These are phyloP conservation scores for Gadopsis bispinosus DNA, from an alignment of 2,797 vertebrate species.

Conservation along the genomic window DNA sequence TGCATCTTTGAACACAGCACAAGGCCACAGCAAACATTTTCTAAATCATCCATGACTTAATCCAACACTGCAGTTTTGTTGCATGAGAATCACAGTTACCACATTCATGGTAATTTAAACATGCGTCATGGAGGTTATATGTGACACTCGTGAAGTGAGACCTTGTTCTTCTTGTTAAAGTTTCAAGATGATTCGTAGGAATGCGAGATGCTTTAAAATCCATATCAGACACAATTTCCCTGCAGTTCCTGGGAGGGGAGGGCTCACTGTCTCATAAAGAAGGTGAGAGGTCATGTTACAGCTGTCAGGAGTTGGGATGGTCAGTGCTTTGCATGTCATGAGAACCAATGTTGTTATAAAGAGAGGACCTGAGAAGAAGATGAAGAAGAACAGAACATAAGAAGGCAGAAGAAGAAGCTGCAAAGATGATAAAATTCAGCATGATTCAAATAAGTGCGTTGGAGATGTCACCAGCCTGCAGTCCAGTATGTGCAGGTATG, in stretches of 20 bases:
- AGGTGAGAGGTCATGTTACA: not conserved
- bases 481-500: not conserved
- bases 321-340: not conserved
- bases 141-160: not conserved
- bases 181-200: not conserved
- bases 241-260: not conserved
- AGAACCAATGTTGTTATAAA: not conserved
- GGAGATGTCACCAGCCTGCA: slow-evolving; percentile 4
- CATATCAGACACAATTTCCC: too few species aligned
- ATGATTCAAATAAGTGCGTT: too few species aligned
- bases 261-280: not conserved
- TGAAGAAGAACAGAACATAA: not conserved
- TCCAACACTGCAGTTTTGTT: not conserved
- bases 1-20: slow-evolving; percentile 2
- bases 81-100: not conserved
- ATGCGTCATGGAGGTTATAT: not conserved
- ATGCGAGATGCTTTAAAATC: too few species aligned
- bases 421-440: not conserved
- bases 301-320: not conserved
- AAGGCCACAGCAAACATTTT: slow-evolving; percentile 1
- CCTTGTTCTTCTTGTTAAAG: not conserved
- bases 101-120: not conserved
- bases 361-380: not conserved
- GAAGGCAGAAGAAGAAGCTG: too few species aligned
- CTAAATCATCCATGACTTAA: slow-evolving; percentile 2